Conservation (phyloP, 2,797 vertebrate species). For the Onychomys torridus region DNA sequence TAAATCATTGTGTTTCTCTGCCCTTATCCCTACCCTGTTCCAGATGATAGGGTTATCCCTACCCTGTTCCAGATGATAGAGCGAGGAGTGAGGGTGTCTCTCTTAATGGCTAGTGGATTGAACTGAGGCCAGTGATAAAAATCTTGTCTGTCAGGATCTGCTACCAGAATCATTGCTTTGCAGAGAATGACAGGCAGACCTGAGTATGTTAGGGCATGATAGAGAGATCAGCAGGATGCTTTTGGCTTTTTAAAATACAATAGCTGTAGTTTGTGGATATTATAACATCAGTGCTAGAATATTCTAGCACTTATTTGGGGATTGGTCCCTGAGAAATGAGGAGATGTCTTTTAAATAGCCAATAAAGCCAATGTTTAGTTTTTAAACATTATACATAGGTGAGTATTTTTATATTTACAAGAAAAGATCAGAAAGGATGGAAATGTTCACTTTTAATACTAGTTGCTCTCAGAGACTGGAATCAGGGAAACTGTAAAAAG, state of each 20-base stretch:
- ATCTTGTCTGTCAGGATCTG: not conserved
- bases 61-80: no score
- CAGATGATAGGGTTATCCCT: not conserved
- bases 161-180: not conserved
- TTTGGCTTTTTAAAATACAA: not conserved
- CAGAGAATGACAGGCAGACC: not conserved
- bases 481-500: not conserved
- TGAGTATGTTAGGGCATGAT: not conserved
- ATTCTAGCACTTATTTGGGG: not conserved
- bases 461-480: not conserved
- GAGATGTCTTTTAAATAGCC: slow-evolving; percentile 11
- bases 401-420: not conserved
- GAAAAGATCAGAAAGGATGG: not conserved
- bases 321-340: not conserved
- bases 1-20: slow-evolving; percentile 60
- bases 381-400: not conserved
- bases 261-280: not conserved
- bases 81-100: not conserved
- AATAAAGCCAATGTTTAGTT: slow-evolving; percentile 27
- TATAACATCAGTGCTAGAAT: not conserved
- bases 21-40: not conserved
- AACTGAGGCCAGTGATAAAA: not conserved
- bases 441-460: not conserved
- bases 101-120: not conserved
- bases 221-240: not conserved